Evolutionary conservation across 2,113 vertebrate genomes (phyloP).

Genomic region (Gracilinanus agilis): DNA sequence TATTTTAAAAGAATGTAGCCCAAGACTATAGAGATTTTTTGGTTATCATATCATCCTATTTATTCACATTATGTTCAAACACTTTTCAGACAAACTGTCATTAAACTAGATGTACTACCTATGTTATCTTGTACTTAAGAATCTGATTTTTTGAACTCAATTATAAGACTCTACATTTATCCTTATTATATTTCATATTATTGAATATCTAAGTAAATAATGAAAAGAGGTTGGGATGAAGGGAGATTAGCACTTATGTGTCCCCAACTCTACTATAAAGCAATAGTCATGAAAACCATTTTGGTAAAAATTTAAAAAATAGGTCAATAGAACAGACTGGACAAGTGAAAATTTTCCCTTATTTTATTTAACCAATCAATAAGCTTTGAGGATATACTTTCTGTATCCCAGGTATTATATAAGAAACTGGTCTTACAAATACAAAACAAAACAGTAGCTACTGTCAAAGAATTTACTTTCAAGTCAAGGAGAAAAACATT

Average conservation of each 20-base stretch:
- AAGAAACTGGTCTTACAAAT: not conserved
- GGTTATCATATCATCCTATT: not conserved
- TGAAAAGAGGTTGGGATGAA: not conserved
- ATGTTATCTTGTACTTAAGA: not conserved
- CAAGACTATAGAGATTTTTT: not conserved
- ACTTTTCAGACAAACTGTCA: not conserved
- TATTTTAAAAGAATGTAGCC: not conserved
- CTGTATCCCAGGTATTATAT: not conserved
- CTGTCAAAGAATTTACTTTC: not conserved
- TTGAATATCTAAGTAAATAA: not conserved
- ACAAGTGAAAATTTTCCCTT: not conserved
- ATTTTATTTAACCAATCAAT: not conserved
- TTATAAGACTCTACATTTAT: not conserved
- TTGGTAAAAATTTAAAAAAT: not conserved
- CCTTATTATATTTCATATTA: not conserved
- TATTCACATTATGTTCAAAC: not conserved
- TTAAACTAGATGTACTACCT: not conserved
- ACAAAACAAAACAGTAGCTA: not conserved
- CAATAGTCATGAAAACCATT: not conserved
- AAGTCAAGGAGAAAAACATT: not conserved
- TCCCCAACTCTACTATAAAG: not conserved
- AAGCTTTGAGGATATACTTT: not conserved
- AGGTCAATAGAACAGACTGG: not conserved
- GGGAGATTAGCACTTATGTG: not conserved
- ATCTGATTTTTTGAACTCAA: not conserved